phyloP scores from a whole-genome alignment of 53 echinoderm and acorn worm genomes.

The Paelopatides confundens region DNA sequence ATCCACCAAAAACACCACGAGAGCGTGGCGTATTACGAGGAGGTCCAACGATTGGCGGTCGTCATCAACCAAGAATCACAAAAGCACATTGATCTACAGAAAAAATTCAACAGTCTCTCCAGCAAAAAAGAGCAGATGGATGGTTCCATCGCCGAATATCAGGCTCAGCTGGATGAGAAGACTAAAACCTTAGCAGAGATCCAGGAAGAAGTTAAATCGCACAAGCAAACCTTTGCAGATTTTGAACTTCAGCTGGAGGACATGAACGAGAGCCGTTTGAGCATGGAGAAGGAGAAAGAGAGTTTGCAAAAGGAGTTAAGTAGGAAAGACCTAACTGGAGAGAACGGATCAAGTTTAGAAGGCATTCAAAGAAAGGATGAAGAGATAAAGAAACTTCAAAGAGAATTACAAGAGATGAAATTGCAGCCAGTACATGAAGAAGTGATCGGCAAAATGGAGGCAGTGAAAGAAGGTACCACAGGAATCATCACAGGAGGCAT shows the following conservation, averaged over 20 bases:
- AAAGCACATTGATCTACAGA: constrained; percentile 71
- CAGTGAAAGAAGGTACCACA: not conserved
- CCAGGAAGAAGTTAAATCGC: constrained; percentile 51
- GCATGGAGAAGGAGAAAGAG: constrained; percentile 60
- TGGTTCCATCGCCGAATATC: constrained; percentile 57
- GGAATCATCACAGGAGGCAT: not conserved
- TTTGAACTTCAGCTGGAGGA: constrained; percentile 33
- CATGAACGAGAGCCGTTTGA: constrained; percentile 53
- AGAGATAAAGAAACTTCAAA: constrained; percentile 11
- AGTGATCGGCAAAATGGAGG: not conserved
- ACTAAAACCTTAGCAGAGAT: constrained; percentile 4
- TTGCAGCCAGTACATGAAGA: not conserved
- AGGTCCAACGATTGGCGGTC: constrained; percentile 90
- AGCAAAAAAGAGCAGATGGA: constrained; percentile 69
- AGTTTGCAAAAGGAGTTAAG: not conserved
- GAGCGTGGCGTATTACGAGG: constrained; percentile 95
- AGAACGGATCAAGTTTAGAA: not conserved
- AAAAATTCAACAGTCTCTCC: constrained; percentile 53
- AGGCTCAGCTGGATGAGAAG: constrained; percentile 59
- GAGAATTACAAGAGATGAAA: constrained; percentile 3
- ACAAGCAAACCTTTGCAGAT: constrained; percentile 55
- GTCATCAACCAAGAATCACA: constrained; percentile 71
- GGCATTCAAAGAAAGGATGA: not conserved
- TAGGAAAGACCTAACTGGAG: not conserved
- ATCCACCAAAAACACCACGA: constrained; percentile 99